These are phyloP conservation scores for Pitta sordida DNA, from an alignment of 2,113 vertebrate species.

Conservation along the genomic window DNA sequence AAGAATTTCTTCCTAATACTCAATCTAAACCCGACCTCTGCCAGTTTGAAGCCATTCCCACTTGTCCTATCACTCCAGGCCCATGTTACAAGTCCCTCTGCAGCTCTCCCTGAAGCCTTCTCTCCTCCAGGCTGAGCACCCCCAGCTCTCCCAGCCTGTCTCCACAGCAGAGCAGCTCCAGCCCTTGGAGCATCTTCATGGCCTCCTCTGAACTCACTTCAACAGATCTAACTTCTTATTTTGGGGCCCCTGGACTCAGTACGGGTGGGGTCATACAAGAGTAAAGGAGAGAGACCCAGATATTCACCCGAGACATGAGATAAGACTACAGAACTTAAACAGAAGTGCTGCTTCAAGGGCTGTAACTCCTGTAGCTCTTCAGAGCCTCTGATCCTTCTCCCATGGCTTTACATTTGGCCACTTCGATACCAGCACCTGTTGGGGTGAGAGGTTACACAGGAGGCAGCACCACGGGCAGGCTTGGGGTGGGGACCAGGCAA, in stretches of 20 bases:
- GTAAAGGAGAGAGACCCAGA: background rate
- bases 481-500: accelerated
- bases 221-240: background rate
- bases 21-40: background rate
- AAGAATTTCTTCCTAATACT: background rate
- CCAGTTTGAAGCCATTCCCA: background rate
- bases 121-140: no score
- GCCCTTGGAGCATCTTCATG: background rate
- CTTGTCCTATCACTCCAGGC: background rate
- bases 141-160: background rate
- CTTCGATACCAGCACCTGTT: background rate
- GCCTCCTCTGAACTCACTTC: background rate
- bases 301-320: background rate
- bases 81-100: background rate
- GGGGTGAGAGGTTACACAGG: accelerated
- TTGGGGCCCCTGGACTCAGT: background rate
- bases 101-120: background rate
- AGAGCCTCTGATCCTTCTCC: background rate
- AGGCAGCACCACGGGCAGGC: background rate
- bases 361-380: background rate
- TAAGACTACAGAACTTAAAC: background rate
- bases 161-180: background rate
- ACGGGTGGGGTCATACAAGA: background rate
- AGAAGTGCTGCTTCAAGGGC: background rate
- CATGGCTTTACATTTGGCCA: accelerated